Conservation (phyloP, 2,113 vertebrate genomes). For the Neodon shergylaensis region DNA sequence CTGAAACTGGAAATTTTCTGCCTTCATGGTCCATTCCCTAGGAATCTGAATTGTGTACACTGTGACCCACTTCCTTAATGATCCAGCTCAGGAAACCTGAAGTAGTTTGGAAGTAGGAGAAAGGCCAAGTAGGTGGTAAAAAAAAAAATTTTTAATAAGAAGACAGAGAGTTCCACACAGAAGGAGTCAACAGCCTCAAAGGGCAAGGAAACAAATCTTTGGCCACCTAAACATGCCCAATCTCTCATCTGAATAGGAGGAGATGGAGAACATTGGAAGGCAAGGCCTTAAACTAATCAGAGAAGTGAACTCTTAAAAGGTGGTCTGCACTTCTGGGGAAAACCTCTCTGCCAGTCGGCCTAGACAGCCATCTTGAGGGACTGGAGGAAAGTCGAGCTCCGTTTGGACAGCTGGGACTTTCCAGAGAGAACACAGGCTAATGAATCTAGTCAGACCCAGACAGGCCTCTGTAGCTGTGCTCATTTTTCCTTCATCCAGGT, state of each 20-base stretch:
- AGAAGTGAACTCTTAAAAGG: neutral
- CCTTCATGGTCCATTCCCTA: neutral
- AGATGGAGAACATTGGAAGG: neutral
- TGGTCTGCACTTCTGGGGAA: neutral
- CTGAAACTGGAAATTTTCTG: neutral
- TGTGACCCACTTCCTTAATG: neutral
- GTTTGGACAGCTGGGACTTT: neutral
- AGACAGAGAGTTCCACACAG: neutral
- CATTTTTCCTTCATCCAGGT: neutral
- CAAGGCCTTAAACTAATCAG: neutral
- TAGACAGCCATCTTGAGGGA: neutral
- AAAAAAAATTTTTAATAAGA: neutral
- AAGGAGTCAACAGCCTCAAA: neutral
- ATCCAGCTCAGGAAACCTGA: conserved; percentile 18
- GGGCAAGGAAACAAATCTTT: neutral
- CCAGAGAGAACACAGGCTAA: neutral
- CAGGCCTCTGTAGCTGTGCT: neutral
- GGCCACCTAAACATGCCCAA: neutral
- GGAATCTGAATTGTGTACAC: conserved; percentile 12
- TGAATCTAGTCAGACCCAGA: neutral
- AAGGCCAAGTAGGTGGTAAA: neutral
- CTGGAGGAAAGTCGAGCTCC: conserved; percentile 29
- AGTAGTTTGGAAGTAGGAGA: neutral
- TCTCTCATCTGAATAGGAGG: neutral
- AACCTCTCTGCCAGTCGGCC: neutral